Conservation (phyloP, 2,797 vertebrate genomes). For the Aulostomus chinensis region DNA sequence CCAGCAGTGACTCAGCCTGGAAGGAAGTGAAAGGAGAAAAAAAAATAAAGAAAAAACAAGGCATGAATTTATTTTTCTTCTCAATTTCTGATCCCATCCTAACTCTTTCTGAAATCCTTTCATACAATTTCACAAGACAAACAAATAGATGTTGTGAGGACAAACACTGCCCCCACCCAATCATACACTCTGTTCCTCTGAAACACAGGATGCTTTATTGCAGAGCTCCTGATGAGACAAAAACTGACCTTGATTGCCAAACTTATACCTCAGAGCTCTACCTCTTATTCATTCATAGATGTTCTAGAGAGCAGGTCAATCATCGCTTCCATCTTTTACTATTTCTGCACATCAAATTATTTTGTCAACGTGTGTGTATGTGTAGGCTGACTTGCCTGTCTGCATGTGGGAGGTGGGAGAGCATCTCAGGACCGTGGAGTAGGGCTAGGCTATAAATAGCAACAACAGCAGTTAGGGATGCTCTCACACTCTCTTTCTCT, state of each 20-base stretch:
- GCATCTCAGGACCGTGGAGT: slow-evolving; percentile 72
- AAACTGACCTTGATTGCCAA: slow-evolving; percentile 54
- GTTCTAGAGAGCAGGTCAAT: slow-evolving; percentile 11
- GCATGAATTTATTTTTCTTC: slow-evolving; percentile 75
- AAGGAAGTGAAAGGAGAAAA: slow-evolving; percentile 84
- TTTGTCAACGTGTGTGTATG: slow-evolving; percentile 25
- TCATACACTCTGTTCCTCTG: slow-evolving; percentile 50
- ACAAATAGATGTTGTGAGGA: slow-evolving; percentile 83
- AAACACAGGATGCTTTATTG: slow-evolving; percentile 57
- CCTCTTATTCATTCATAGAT: slow-evolving; percentile 55
- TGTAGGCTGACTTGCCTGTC: slow-evolving; percentile 55
- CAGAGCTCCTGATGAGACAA: slow-evolving; percentile 34
- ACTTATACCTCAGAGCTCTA: slow-evolving; percentile 27
- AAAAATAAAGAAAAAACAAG: slow-evolving; percentile 76
- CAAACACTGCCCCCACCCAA: slow-evolving; percentile 31
- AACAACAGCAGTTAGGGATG: slow-evolving; percentile 71
- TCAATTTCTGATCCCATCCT: slow-evolving; percentile 30
- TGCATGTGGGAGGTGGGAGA: slow-evolving; percentile 65
- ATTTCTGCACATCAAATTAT: slow-evolving; percentile 38
- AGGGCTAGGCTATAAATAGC: slow-evolving; percentile 74
- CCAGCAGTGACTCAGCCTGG: slow-evolving; percentile 94
- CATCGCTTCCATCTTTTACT: slow-evolving; percentile 7
- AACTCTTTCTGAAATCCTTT: slow-evolving; percentile 44
- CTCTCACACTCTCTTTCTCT: slow-evolving; percentile 65
- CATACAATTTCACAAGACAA: slow-evolving; percentile 82